Evolutionary conservation across 2,888 invertebrate genomes (phyloP), one percentile per base, ranked within the genome.

Genomic region (Meteorus cinctellus): DNA sequence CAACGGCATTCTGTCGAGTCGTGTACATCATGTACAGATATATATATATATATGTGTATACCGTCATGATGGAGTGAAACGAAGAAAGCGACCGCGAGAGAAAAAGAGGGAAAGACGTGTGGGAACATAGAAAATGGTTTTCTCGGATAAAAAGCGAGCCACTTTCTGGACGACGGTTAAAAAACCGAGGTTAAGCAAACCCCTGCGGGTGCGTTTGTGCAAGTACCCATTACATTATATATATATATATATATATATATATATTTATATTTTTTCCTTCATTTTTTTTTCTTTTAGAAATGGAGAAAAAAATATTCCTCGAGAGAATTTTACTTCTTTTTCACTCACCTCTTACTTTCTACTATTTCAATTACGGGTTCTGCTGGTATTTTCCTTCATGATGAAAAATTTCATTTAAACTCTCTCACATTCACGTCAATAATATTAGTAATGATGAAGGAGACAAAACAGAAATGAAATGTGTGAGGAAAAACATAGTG

Each of bases 161-260:
- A 63, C 76, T 78, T 74, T 62, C 67, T 67, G 72, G 68, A 65
- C 72, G 62, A 62, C 55, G 29, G 74, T 75, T 78, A 36, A 72
- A 80, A 80, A 82, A 75, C 77, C 76, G 75, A 78, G 80, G 82
- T 82, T 81, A 80, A 81, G 75, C 71, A 80, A 82, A 82, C 81
- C 79, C 82, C 77, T 76, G 36, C 45, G 77, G 79, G 75, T n/a
- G 75, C 74, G 69, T 31, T 69, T 55, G 48, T 41, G 55, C 34
- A 59, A 59, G 69, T 31, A 45, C 36, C 3, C 24, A 4, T 45
- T 66, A 65, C 16, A 19, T 19, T n/a, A 36, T 36, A 34, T 41
- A 41, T 2, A 34, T 31, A 34, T 34, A 31, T 31, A 34, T 34
- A 31, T 34, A 63, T n/a, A 63, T 34, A 29, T n/a, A 19, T 4